Base-by-base conservation (phyloP, 2,888 invertebrate species). In the Stenodera caucasica region DNA sequence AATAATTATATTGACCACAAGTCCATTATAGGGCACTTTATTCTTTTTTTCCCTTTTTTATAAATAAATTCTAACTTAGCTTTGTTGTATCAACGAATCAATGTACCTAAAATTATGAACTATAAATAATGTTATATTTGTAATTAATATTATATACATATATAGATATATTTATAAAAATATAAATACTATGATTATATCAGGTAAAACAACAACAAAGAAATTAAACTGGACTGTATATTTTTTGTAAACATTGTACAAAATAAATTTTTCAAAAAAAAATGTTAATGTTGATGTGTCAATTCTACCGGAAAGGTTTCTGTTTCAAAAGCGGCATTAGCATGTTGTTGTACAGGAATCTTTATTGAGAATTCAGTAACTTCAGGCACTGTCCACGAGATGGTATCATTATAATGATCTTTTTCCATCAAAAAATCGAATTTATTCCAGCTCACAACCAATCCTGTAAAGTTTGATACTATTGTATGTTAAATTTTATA, bases 181-280 rank as follows among this genome's bases (percentile, higher is more conserved):
- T n/a, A n/a, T n/a, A n/a, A n/a, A n/a, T n/a, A n/a, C n/a, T 18
- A 40, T 35, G 6, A 14, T 15, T 45, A 45, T 45, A 45, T 45
- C 12, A 45, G 11, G 18, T 40, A 2, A 40, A 9, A 8, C 15
- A 37, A 2, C 2, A 4, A n/a, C 3, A 23, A 45, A 45, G 8
- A 45, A 60, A 58, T 56, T 55, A 49, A 60, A 37, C 40, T 59
- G 45, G 23, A 45, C n/a, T 45, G 21, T 40, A 60, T 70, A 70
- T 71, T 70, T 72, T 72, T 72, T 72, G 63, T 72, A 70, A 69
- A 68, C 69, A 69, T 70, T 72, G 65, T 70, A 68, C 67, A 68
- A 67, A 26, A 66, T 65, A 65, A 68, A 68, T 65, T 69, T 70
- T 71, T 67, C 66, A 67, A 63, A 65, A 66, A 68, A 63, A 45